These are phyloP conservation scores for Zapornia atra DNA, from an alignment of 2,113 vertebrate species.

Conservation along the genomic window DNA sequence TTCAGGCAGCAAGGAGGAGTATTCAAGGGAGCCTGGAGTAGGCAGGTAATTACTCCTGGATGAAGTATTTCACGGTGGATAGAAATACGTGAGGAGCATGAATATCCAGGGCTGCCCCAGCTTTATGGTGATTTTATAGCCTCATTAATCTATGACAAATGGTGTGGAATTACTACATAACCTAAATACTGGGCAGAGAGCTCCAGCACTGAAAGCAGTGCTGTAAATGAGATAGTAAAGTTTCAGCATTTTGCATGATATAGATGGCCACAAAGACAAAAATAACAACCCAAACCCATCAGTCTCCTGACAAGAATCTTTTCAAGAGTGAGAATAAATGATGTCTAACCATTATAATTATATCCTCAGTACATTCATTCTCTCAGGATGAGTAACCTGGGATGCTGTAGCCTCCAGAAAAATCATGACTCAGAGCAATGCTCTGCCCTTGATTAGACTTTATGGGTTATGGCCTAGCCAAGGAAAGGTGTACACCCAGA, in stretches of 20 bases:
- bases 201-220: background rate
- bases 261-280: background rate
- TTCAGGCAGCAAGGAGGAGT: background rate
- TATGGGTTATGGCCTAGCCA: background rate
- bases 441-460: slow-evolving; percentile 3
- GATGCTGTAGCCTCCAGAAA: slow-evolving; percentile 27
- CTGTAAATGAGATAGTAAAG: slow-evolving; percentile 27
- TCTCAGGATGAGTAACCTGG: slow-evolving; percentile 9
- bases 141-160: slow-evolving; percentile 52
- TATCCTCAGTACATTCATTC: slow-evolving; percentile 2
- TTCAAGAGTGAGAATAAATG: background rate
- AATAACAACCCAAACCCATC: slow-evolving; percentile 9
- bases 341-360: slow-evolving; percentile 33
- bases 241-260: background rate
- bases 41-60: slow-evolving; percentile 29
- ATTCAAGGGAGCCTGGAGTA: slow-evolving; percentile 13
- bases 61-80: slow-evolving; percentile 14
- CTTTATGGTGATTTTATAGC: slow-evolving; percentile 47
- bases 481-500: background rate
- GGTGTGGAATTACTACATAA: slow-evolving; percentile 2
- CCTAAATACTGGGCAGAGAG: background rate
- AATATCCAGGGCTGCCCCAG: slow-evolving; percentile 18
- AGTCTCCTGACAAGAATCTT: background rate
- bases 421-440: slow-evolving; percentile 14
- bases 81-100: background rate